phyloP scores from a whole-genome alignment of 2,888 invertebrate species.

The Quadroppia sp. region DNA sequence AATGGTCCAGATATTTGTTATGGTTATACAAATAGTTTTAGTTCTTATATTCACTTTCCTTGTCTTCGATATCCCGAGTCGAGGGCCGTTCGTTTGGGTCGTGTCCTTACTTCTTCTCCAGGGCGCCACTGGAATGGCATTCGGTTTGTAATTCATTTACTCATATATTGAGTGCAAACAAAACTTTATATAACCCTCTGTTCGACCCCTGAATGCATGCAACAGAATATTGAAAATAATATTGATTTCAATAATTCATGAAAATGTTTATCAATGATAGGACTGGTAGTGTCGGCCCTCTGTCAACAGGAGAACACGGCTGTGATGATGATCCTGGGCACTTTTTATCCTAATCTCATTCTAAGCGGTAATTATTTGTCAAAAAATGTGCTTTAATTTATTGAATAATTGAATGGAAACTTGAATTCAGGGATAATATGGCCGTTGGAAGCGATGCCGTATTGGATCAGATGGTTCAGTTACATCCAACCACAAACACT shows the following conservation, averaged over 20 bases:
- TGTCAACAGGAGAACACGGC: conserved; percentile 46
- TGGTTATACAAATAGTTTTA: conserved; percentile 79
- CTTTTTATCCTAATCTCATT: conserved; percentile 89
- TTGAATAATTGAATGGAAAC: too few relatives aligned
- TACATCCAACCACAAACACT: conserved; percentile 71
- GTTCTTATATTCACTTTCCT: conserved; percentile 81
- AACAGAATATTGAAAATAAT: neutral
- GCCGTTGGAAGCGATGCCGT: conserved; percentile 94
- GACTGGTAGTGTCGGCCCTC: conserved; percentile 46
- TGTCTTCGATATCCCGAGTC: conserved; percentile 82
- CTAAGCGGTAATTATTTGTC: too few relatives aligned
- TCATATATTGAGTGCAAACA: too few relatives aligned
- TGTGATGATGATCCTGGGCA: conserved; percentile 66
- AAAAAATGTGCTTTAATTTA: too few relatives aligned
- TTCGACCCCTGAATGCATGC: too few relatives aligned
- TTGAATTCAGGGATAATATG: too few relatives aligned
- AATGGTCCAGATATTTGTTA: conserved; percentile 87
- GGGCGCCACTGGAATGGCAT: too few relatives aligned
- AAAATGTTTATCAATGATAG: conserved; percentile 43
- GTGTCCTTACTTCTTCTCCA: conserved; percentile 79
- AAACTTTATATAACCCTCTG: too few relatives aligned
- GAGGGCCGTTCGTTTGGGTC: conserved; percentile 79
- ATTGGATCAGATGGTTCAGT: conserved; percentile 68
- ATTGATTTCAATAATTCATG: neutral
- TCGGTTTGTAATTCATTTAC: too few relatives aligned